Evolutionary conservation across 2,113 vertebrate genomes (phyloP).

Genomic region (Spilogale gracilis): DNA sequence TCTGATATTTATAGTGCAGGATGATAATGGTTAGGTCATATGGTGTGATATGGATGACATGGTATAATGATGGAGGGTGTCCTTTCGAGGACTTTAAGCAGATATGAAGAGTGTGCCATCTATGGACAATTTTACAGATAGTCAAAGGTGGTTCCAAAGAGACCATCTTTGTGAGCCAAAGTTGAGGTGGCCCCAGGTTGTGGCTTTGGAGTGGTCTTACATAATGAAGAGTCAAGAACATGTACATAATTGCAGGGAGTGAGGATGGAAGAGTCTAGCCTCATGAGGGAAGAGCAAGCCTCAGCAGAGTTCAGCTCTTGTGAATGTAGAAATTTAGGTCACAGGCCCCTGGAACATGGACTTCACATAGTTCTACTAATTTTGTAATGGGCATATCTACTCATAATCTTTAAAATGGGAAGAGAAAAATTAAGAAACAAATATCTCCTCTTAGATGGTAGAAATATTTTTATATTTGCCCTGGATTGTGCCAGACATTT

Average conservation of each 20-base stretch:
- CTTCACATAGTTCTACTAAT: not conserved
- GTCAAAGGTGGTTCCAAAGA: not conserved
- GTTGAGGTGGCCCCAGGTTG: not conserved
- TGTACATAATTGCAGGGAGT: not conserved
- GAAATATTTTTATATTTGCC: constrained; percentile 14
- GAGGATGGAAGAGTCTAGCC: not conserved
- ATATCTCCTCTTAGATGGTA: not conserved
- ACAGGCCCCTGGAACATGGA: not conserved
- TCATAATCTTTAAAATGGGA: not conserved
- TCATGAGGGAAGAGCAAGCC: not conserved
- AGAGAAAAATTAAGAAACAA: constrained; percentile 12
- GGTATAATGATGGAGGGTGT: not conserved
- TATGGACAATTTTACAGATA: not conserved
- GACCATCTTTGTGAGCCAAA: not conserved
- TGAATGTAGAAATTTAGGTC: not conserved
- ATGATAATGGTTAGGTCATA: not conserved
- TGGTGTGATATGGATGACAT: not conserved
- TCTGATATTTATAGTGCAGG: not conserved
- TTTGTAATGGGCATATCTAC: not conserved
- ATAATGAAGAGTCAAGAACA: not conserved
- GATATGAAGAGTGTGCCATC: not conserved
- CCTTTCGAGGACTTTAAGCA: not conserved
- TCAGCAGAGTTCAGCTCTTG: not conserved
- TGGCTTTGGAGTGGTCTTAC: not conserved
- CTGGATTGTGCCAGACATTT: not conserved